Percentiles rank a stretch among this genome's conserved stretches.
These are phyloP conservation scores for Buathra laborator DNA, from an alignment of 2,888 invertebrate species.

Conservation along the genomic window DNA sequence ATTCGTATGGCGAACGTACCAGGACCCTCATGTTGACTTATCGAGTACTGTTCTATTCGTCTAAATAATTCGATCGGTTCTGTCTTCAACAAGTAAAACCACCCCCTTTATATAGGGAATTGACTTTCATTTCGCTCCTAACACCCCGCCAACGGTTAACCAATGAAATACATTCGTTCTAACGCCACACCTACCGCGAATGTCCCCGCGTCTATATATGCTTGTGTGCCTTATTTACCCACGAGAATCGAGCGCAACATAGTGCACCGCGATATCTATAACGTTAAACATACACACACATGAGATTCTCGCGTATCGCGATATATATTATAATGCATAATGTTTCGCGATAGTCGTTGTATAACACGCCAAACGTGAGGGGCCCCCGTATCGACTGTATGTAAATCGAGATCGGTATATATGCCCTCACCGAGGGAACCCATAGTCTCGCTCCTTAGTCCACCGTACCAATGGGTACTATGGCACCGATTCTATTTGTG, in stretches of 20 bases:
- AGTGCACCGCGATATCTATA: conserved; percentile 59
- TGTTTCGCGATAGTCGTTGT: conserved; percentile 76
- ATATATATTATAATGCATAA: conserved; percentile 80
- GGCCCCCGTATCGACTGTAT: conserved; percentile 64
- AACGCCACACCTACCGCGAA: conserved; percentile 83
- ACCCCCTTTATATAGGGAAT: conserved; percentile 85
- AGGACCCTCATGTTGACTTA: conserved; percentile 81
- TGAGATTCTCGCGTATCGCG: conserved; percentile 19
- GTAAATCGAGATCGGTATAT: conserved; percentile 71
- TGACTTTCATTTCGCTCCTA: conserved; percentile 83
- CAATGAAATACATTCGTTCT: conserved; percentile 75
- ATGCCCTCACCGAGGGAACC: background rate
- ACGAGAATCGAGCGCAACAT: conserved; percentile 59
- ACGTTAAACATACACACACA: background rate
- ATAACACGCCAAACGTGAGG: conserved; percentile 79
- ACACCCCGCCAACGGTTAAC: conserved; percentile 81
- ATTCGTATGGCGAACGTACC: conserved; percentile 78
- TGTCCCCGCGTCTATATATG: conserved; percentile 58
- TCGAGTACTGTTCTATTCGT: conserved; percentile 67
- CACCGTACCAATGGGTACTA: conserved; percentile 59
- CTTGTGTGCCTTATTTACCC: conserved; percentile 74
- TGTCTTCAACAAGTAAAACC: conserved; percentile 79
- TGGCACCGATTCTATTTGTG: conserved; percentile 48
- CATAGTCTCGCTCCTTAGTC: background rate
- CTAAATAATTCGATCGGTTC: conserved; percentile 79